phyloP scores from a whole-genome alignment of 2,797 vertebrate genomes.

The Nyctalus aviator region DNA sequence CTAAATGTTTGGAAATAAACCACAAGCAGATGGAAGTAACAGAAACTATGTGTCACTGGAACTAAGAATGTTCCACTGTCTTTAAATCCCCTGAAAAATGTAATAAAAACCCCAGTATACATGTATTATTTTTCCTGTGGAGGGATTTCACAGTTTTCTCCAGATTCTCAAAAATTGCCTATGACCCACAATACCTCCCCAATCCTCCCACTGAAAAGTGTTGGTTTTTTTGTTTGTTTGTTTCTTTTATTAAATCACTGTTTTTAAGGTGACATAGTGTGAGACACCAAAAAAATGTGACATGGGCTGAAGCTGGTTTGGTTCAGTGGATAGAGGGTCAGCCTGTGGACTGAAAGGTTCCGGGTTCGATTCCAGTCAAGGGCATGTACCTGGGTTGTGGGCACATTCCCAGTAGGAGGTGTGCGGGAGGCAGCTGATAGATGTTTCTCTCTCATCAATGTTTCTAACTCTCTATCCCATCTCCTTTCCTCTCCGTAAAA shows the following conservation, averaged over 20 bases:
- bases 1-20: conserved; percentile 11
- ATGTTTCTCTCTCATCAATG: no score
- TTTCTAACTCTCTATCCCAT: no score
- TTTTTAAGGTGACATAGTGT: conserved; percentile 19
- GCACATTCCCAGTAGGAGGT: no score
- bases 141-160: conserved; percentile 17
- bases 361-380: no score
- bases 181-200: background rate
- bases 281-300: background rate
- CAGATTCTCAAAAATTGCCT: conserved; percentile 34
- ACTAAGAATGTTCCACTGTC: conserved; percentile 1
- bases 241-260: background rate
- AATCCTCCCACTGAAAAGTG: background rate
- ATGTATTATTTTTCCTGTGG: background rate
- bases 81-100: conserved; percentile 13
- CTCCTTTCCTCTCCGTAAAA: no score
- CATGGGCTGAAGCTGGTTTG: background rate
- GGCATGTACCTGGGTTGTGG: no score
- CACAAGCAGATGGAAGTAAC: conserved; percentile 22
- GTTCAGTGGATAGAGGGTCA: no score
- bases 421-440: no score
- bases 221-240: background rate
- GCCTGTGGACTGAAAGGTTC: no score
- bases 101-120: background rate
- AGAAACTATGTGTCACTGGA: conserved; percentile 17